A percentile compares a stretch with the other conserved stretches of the same genome.
phyloP scores from a whole-genome alignment of 2,797 vertebrate genomes.

The Champsocephalus gunnari region DNA sequence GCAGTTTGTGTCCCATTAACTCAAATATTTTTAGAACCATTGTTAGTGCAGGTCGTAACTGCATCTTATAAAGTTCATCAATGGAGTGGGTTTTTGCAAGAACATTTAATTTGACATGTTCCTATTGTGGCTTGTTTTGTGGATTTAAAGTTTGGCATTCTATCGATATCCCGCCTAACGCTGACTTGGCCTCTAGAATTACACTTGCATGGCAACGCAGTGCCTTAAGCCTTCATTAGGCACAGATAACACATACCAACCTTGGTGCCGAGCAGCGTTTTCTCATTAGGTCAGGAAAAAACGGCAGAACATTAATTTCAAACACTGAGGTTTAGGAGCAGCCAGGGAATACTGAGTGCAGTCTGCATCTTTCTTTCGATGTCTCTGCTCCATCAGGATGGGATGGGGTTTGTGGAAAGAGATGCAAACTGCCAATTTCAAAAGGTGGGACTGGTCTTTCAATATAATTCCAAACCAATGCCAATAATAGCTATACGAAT shows the following conservation, averaged over 20 bases:
- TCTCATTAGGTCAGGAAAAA: conserved; percentile 68
- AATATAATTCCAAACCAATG: conserved; percentile 34
- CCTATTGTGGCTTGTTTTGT: conserved; percentile 33
- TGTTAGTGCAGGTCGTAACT: conserved; percentile 13
- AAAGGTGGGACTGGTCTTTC: conserved; percentile 44
- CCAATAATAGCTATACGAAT: conserved; percentile 32
- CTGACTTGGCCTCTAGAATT: conserved; percentile 54
- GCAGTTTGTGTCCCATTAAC: too few species aligned
- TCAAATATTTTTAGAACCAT: conserved; percentile 14
- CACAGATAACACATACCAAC: conserved; percentile 67
- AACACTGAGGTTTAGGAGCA: conserved; percentile 64
- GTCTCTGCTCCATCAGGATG: conserved; percentile 51
- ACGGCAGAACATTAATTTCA: conserved; percentile 70
- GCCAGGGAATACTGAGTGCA: conserved; percentile 62
- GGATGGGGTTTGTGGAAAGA: conserved; percentile 50
- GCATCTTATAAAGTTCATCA: conserved; percentile 29
- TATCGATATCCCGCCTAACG: conserved; percentile 39
- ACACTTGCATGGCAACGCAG: conserved; percentile 51
- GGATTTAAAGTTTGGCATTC: conserved; percentile 38
- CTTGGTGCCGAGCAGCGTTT: conserved; percentile 53
- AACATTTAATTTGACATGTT: conserved; percentile 45
- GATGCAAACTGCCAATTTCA: conserved; percentile 41
- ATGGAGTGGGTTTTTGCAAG: conserved; percentile 13
- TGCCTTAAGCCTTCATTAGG: conserved; percentile 69
- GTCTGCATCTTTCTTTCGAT: conserved; percentile 26